Conservation (phyloP, 1,140 invertebrate species). For the Leptinotarsa undecemlineata region DNA sequence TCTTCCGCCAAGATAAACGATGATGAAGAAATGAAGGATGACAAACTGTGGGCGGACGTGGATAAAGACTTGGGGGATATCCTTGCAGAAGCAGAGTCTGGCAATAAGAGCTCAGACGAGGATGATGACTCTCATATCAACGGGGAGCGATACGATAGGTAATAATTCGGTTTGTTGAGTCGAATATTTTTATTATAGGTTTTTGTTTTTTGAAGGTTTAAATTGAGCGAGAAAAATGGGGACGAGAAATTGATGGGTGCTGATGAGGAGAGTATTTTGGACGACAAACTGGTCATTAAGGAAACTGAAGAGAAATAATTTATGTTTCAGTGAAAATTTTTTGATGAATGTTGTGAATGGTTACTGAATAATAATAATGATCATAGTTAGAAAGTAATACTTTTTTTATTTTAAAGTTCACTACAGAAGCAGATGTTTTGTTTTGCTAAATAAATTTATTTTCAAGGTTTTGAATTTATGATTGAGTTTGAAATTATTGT, state of each 20-base stretch:
- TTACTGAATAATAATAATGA: too few species aligned
- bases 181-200: neutral
- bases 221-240: conserved; percentile 48
- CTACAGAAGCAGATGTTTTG: too few species aligned
- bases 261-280: conserved; percentile 27
- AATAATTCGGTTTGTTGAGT: neutral
- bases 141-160: conserved; percentile 55
- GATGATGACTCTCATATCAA: conserved; percentile 64
- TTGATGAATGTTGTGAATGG: too few species aligned
- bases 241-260: conserved; percentile 35
- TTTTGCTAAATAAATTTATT: too few species aligned
- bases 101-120: conserved; percentile 73
- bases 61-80: conserved; percentile 75
- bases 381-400: too few species aligned
- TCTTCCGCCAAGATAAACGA: conserved; percentile 45
- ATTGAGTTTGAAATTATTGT: too few species aligned
- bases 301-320: conserved; percentile 25
- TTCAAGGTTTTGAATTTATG: too few species aligned
- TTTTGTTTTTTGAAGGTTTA: conserved; percentile 39
- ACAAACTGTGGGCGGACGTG: conserved; percentile 74
- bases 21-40: conserved; percentile 61
- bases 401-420: too few species aligned
- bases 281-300: conserved; percentile 15
- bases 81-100: conserved; percentile 65
- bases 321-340: too few species aligned